These are phyloP conservation scores for Drosophila busckii DNA, from an alignment of 1,140 invertebrate genomes.

Conservation along the genomic window DNA sequence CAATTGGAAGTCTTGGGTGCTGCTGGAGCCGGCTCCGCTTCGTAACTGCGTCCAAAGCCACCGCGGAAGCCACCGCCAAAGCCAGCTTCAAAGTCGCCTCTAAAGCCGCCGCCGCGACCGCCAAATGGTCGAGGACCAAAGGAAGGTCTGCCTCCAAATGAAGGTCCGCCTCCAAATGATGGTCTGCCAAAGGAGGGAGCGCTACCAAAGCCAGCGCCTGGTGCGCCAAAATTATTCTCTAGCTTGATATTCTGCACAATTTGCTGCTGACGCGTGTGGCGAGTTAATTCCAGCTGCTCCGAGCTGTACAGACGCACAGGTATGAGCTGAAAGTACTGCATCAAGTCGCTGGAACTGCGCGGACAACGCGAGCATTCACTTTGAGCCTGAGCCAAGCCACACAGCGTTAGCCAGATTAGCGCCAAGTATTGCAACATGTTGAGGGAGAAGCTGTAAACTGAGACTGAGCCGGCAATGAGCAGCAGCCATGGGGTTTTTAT, in stretches of 20 bases:
- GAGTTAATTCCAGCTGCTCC: conserved; percentile 17
- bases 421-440: conserved; percentile 14
- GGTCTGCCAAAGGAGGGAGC: background rate
- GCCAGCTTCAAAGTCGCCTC: conserved; percentile 1
- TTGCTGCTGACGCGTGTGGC: conserved; percentile 32
- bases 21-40: background rate
- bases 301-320: conserved; percentile 34
- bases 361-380: conserved; percentile 7
- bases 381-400: conserved; percentile 2
- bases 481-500: conserved; percentile 35
- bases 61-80: conserved; percentile 6
- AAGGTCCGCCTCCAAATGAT: conserved; percentile 1
- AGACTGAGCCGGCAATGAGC: conserved; percentile 27
- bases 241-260: conserved; percentile 35
- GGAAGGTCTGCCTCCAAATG: conserved; percentile 14
- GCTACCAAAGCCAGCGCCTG: conserved; percentile 5
- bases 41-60: conserved; percentile 22
- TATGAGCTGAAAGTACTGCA: conserved; percentile 27
- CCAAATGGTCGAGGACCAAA: conserved; percentile 13
- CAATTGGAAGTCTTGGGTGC: background rate
- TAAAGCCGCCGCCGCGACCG: conserved; percentile 2
- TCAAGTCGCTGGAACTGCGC: conserved; percentile 11
- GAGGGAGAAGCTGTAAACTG: conserved; percentile 28
- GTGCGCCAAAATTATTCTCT: conserved; percentile 24
- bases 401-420: conserved; percentile 8